Evolutionary conservation across 2,797 vertebrate genomes (phyloP).

Genomic region (Otolemur crassicaudatus): DNA sequence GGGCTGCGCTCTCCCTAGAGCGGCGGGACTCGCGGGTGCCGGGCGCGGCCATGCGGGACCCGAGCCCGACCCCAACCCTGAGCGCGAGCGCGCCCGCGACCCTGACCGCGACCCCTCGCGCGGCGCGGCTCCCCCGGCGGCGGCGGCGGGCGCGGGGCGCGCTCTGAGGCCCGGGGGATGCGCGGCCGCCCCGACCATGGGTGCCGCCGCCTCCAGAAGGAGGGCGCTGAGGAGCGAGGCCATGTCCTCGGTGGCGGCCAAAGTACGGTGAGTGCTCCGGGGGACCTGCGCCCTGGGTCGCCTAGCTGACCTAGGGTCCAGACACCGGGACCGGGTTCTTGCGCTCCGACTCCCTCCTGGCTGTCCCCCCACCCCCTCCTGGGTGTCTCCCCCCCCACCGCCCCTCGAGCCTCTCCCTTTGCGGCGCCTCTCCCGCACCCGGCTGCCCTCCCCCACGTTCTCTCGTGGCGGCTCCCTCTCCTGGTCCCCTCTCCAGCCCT

Average conservation of each 20-base stretch:
- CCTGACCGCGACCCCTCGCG: constrained; percentile 30
- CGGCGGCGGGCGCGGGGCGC: constrained; percentile 78
- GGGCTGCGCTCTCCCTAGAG: neutral
- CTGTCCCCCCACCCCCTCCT: neutral
- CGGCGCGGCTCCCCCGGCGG: constrained; percentile 67
- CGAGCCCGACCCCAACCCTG: neutral
- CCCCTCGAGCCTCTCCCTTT: neutral
- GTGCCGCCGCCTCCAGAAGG: constrained; percentile 96
- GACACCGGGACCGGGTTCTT: neutral
- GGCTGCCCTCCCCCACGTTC: neutral
- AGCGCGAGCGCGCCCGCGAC: neutral
- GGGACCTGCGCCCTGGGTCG: neutral
- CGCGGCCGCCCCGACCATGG: constrained; percentile 93
- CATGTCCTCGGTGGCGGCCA: constrained; percentile 96
- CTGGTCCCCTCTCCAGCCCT: neutral
- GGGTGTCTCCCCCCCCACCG: neutral
- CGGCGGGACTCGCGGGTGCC: constrained; percentile 46
- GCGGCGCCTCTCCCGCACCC: neutral
- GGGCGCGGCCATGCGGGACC: constrained; percentile 69
- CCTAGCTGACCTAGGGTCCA: too few relatives aligned
- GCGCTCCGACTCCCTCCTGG: neutral
- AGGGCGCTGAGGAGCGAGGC: constrained; percentile 95
- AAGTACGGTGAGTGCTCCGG: constrained; percentile 94
- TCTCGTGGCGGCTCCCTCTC: neutral
- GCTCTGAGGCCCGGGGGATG: constrained; percentile 81